A percentile compares a stretch with the other conserved stretches of the same genome.
Evolutionary conservation across 2,113 vertebrate species (phyloP).

Genomic region (Erpornis zantholeuca): DNA sequence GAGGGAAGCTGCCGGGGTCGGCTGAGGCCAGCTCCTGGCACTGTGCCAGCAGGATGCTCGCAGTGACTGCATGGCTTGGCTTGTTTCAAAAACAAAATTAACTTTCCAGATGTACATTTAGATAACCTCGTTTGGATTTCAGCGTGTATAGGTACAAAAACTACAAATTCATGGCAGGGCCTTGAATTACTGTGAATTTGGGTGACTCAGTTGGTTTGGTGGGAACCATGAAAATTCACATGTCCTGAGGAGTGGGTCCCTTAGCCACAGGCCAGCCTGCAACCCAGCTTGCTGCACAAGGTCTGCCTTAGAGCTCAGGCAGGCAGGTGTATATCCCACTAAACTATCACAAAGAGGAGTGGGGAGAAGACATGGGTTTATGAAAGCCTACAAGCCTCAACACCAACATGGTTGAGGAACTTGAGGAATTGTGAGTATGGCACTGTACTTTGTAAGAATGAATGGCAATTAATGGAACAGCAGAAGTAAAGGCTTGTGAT

Average conservation of each 20-base stretch:
- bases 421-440: neutral
- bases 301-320: neutral
- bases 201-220: neutral
- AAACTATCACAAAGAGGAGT: neutral
- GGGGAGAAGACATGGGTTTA: neutral
- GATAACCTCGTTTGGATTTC: neutral
- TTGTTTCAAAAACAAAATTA: neutral
- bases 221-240: neutral
- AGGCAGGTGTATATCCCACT: fast-evolving
- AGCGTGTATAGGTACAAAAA: neutral
- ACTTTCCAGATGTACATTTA: neutral
- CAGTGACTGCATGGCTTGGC: neutral
- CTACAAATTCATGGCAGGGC: neutral
- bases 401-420: neutral
- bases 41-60: neutral
- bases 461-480: neutral
- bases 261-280: neutral
- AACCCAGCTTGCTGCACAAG: fast-evolving
- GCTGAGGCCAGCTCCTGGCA: neutral
- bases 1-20: neutral
- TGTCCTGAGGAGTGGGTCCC: neutral
- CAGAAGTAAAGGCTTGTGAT: neutral
- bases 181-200: neutral
- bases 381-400: neutral
- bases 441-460: neutral